These are phyloP conservation scores for Toxostoma redivivum DNA, from an alignment of 2,113 vertebrate species.

Conservation along the genomic window DNA sequence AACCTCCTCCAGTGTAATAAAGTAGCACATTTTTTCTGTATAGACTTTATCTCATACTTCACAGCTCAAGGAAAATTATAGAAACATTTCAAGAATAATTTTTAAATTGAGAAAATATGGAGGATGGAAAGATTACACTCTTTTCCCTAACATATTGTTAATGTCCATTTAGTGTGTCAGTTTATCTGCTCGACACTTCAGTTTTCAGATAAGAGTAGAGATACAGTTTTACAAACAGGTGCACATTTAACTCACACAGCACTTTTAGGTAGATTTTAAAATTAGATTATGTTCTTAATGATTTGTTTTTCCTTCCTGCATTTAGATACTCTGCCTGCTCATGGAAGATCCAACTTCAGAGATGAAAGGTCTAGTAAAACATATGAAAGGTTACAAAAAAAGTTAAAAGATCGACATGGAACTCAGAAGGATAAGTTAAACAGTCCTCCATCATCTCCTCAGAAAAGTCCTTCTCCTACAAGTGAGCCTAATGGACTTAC, in stretches of 20 bases:
- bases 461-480: constrained; percentile 82
- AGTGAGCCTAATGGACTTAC: constrained; percentile 84
- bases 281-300: neutral
- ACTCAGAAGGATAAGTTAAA: constrained; percentile 86
- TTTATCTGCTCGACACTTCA: neutral
- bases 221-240: neutral
- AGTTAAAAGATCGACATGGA: constrained; percentile 91
- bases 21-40: neutral
- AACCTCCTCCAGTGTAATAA: neutral
- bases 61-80: neutral
- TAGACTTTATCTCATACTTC: neutral
- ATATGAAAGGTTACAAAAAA: constrained; percentile 93
- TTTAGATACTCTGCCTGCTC: constrained; percentile 86
- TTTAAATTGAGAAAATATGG: neutral
- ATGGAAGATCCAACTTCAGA: constrained; percentile 87
- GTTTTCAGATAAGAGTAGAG: neutral
- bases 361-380: constrained; percentile 95
- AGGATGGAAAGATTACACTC: neutral
- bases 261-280: neutral
- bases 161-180: neutral
- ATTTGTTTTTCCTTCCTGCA: neutral
- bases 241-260: neutral
- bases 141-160: neutral
- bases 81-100: neutral
- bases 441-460: constrained; percentile 89